These are phyloP conservation scores for Penaeus monodon DNA, from an alignment of 2,888 invertebrate species.

Conservation along the genomic window DNA sequence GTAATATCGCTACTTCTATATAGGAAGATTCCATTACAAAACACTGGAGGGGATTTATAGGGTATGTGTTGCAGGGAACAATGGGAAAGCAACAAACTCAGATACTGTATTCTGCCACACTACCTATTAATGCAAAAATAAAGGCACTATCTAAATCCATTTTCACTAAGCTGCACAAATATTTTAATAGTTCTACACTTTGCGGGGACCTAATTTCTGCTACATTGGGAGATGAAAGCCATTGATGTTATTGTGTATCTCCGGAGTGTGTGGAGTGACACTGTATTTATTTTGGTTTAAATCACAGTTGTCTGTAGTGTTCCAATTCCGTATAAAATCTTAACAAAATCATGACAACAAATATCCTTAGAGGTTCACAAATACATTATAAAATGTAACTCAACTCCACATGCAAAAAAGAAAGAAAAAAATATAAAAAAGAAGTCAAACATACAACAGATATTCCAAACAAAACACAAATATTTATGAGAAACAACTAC, in stretches of 20 bases:
- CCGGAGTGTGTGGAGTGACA: slow-evolving; percentile 45
- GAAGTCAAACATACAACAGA: slow-evolving; percentile 44
- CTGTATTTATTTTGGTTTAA: slow-evolving; percentile 56
- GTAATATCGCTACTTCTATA: slow-evolving; percentile 55
- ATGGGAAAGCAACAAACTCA: slow-evolving; percentile 41
- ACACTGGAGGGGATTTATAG: slow-evolving; percentile 30
- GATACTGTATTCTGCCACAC: slow-evolving; percentile 36
- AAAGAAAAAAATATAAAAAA: no score
- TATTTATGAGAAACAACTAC: slow-evolving; percentile 58
- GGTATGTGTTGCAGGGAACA: slow-evolving; percentile 32
- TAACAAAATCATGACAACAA: slow-evolving; percentile 59
- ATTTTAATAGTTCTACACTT: slow-evolving; percentile 44
- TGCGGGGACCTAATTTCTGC: slow-evolving; percentile 30
- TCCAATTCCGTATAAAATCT: slow-evolving; percentile 55
- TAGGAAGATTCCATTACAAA: slow-evolving; percentile 51
- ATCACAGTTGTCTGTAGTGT: slow-evolving; percentile 61
- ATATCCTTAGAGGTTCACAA: slow-evolving; percentile 57
- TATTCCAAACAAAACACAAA: slow-evolving; percentile 56
- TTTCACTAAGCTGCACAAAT: slow-evolving; percentile 58
- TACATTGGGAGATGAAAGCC: slow-evolving; percentile 38
- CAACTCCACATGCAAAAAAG: slow-evolving; percentile 60
- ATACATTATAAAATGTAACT: slow-evolving; percentile 62
- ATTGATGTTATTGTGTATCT: slow-evolving; percentile 24
- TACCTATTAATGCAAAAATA: slow-evolving; percentile 56
- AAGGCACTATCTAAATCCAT: slow-evolving; percentile 60